Evolutionary conservation across 2,888 invertebrate genomes (phyloP).

Genomic region (Elgonia sp.): DNA sequence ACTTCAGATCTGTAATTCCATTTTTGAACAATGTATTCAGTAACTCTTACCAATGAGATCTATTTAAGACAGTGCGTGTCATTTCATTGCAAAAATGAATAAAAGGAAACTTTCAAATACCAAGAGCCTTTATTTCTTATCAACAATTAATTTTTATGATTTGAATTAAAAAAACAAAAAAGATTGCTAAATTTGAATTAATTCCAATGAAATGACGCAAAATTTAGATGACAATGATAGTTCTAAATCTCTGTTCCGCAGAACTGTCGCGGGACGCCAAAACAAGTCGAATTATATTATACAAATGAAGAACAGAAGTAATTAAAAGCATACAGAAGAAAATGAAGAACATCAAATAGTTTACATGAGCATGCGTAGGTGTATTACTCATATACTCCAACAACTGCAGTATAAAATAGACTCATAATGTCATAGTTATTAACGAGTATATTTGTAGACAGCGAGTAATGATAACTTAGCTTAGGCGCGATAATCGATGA

Average conservation of each 20-base stretch:
- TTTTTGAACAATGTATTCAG: constrained; percentile 44
- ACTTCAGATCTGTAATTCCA: constrained; percentile 32
- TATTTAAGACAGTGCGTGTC: not conserved
- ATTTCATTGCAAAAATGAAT: constrained; percentile 1
- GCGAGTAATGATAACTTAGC: constrained; percentile 62
- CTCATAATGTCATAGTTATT: constrained; percentile 68
- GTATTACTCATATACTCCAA: constrained; percentile 53
- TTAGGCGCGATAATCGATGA: constrained; percentile 67
- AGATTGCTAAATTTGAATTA: not conserved
- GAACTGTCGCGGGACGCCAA: constrained; percentile 49
- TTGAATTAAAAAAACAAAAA: not conserved
- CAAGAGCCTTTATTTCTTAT: too few relatives aligned
- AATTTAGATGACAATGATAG: constrained; percentile 35
- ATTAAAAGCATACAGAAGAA: constrained; percentile 34
- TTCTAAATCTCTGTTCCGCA: constrained; percentile 21
- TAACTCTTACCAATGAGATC: constrained; percentile 12
- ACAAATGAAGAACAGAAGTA: constrained; percentile 22
- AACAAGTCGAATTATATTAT: constrained; percentile 62
- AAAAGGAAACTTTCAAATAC: not conserved
- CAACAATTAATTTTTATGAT: not conserved
- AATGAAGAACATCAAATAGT: constrained; percentile 57
- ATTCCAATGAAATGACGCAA: constrained; percentile 10
- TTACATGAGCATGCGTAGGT: constrained; percentile 62
- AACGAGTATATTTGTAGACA: constrained; percentile 66
- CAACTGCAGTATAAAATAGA: constrained; percentile 67